Conservation (phyloP, 2,888 invertebrate genomes). For the Tanytarsus gracilentus region DNA sequence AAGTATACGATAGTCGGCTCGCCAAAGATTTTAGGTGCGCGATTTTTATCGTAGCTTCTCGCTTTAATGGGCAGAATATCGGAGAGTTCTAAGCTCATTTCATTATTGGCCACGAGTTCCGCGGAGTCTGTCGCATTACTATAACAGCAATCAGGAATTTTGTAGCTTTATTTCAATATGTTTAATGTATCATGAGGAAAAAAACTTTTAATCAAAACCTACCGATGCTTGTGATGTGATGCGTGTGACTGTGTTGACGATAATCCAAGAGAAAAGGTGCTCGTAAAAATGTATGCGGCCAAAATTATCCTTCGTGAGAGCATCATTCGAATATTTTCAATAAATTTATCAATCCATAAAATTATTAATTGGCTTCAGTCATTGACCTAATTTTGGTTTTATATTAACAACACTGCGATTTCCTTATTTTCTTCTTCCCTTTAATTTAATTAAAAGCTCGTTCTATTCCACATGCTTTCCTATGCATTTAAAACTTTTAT, state of each 20-base stretch:
- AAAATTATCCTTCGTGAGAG: background rate
- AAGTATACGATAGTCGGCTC: conserved; percentile 85
- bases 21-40: conserved; percentile 75
- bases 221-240: conserved; percentile 2
- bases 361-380: background rate
- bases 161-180: conserved; percentile 14
- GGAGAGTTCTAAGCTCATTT: conserved; percentile 64
- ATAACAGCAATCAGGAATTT: conserved; percentile 26
- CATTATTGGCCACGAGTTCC: conserved; percentile 43
- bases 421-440: background rate
- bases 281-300: background rate
- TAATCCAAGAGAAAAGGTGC: background rate
- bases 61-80: conserved; percentile 77
- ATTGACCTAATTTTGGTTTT: background rate
- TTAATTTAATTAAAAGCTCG: conserved; percentile 3
- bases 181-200: background rate
- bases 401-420: background rate
- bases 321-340: too few relatives aligned
- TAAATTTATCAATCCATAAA: background rate
- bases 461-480: too few relatives aligned
- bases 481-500: too few relatives aligned
- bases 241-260: too few relatives aligned
- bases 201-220: background rate
- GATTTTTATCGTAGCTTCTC: conserved; percentile 82
- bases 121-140: conserved; percentile 42